phyloP scores from a whole-genome alignment of 2,888 invertebrate species.

The Lasioglossum villosulum region DNA sequence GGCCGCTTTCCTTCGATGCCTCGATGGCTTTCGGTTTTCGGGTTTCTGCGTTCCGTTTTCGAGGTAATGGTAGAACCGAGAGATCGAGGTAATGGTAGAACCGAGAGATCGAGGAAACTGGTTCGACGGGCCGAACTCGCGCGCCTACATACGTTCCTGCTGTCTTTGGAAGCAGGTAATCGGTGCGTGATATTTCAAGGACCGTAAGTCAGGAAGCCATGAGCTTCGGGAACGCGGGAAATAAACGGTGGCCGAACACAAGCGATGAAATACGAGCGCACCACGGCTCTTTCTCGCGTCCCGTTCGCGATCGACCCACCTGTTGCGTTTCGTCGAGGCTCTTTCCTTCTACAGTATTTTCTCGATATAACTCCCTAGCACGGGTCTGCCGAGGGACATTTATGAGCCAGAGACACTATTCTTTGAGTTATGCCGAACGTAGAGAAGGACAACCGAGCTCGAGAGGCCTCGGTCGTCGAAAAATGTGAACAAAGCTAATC shows the following conservation, averaged over 20 bases:
- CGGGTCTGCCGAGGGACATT: too few species aligned
- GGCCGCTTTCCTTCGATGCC: background rate
- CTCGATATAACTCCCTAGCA: too few species aligned
- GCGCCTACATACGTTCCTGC: background rate
- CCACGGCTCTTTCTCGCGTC: conserved; percentile 37
- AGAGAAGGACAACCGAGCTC: too few species aligned
- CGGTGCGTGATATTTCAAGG: conserved; percentile 53
- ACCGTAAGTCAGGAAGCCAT: conserved; percentile 73
- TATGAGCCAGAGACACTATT: too few species aligned
- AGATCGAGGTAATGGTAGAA: conserved; percentile 7
- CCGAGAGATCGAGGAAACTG: conserved; percentile 24
- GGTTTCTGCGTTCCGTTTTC: background rate
- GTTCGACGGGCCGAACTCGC: conserved; percentile 5
- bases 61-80: background rate
- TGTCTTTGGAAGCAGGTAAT: conserved; percentile 8
- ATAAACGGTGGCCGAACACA: conserved; percentile 58
- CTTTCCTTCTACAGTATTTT: conserved; percentile 14
- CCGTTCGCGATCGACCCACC: conserved; percentile 58
- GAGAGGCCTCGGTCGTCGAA: too few species aligned
- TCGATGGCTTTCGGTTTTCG: background rate
- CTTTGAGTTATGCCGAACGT: too few species aligned
- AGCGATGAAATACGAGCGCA: conserved; percentile 70
- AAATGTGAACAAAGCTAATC: too few species aligned
- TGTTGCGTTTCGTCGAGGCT: conserved; percentile 57
- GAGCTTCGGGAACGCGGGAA: conserved; percentile 71